Base-by-base conservation (phyloP, 2,113 vertebrate species). In the Pollimyrus isidori region DNA sequence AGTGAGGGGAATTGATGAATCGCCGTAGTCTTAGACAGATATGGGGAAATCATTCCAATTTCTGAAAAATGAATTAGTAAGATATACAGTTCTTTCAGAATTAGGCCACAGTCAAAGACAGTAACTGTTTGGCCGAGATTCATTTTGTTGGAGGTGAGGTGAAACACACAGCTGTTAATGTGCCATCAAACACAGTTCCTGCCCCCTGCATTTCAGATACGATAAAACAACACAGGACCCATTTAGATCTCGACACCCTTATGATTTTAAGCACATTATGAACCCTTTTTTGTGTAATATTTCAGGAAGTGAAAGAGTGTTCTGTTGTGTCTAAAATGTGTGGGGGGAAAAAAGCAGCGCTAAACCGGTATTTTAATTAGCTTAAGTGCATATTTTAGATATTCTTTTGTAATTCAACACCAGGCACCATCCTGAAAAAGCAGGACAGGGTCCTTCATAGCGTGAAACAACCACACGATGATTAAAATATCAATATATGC, bases 391-490 rank as follows among this genome's bases (percentile, higher is more conserved):
- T n/a, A 10, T 82, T 35, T 11, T 62, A 13, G 42, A 62, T 11
- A 39, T 21, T 48, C 30, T 80, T 76, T 56, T 76, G 23, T 88
- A 39, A 56, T 30, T 46, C 26, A 50, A 82, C 11, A 65, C 46
- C 87, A 87, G 9, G 62, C 84, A 42, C 42, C 35, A 89, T 89
- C 88, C 88, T 62, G 23, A 26, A 62, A 21, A 26, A 45, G 30
- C 76, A 89, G 76, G 50, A 88, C 10, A 39, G 73, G 35, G 48
- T 76, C 73, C 39, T 76, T 50, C 6, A 5, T 45, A 17, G 88
- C 48, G 69, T n/a, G 35, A 88, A 84, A 89, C 49, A 7, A 62
- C 80, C 45, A 86, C 13, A 45, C 52, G 30, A 42, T 73, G 6
- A 88, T 21, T 69, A 85, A 52, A 39, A 19, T 42, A 50, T 84